Evolutionary conservation across 2,113 vertebrate species (phyloP).

Genomic region (Microtus montanus): DNA sequence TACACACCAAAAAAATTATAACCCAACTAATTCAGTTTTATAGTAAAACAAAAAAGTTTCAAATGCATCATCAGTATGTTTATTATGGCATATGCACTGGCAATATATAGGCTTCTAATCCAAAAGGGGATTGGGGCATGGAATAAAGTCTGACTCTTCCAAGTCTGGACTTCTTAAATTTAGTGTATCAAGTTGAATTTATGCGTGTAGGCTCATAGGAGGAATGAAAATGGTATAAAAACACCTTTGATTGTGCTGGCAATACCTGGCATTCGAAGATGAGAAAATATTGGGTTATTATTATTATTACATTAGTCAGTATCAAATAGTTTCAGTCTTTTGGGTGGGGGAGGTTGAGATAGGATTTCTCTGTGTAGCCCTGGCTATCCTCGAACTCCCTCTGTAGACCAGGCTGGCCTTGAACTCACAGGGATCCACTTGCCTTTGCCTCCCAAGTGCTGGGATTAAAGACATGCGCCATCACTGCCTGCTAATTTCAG

Average conservation of each 20-base stretch:
- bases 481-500: neutral
- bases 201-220: neutral
- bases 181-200: neutral
- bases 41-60: slow-evolving; percentile 14
- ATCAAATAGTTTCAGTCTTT: slow-evolving; percentile 15
- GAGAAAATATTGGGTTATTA: neutral
- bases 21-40: slow-evolving; percentile 13
- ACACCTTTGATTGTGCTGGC: neutral
- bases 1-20: neutral
- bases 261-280: neutral
- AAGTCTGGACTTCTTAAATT: slow-evolving; percentile 48
- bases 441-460: neutral
- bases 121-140: neutral
- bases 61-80: neutral
- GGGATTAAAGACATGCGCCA: neutral
- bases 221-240: slow-evolving; percentile 40
- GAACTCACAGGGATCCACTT: neutral
- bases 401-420: neutral
- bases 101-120: slow-evolving; percentile 8
- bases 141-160: neutral
- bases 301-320: neutral
- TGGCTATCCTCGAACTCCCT: neutral
- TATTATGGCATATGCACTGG: slow-evolving; percentile 27
- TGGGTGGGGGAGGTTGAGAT: neutral
- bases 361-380: neutral